Evolutionary conservation across 2,113 vertebrate species (phyloP), one percentile per base, ranked within the genome.

Genomic region (Carlito syrichta): DNA sequence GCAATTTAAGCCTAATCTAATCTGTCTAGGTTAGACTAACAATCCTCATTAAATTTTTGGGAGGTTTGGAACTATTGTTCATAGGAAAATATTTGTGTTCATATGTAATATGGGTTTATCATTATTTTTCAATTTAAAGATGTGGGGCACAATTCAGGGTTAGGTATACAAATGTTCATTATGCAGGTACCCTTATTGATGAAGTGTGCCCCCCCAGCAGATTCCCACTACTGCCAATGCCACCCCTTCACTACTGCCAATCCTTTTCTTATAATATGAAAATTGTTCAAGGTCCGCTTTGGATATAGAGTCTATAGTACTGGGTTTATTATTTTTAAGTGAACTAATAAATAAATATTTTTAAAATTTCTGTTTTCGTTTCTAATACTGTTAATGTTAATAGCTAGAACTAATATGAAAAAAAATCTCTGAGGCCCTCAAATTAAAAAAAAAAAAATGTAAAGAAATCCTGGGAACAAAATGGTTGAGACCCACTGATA

Each of bases 291-390:
- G n/a, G n/a, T n/a, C n/a, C n/a, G n/a, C n/a, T n/a, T n/a, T n/a
- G n/a, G n/a, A n/a, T n/a, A n/a, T n/a, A n/a, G n/a, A n/a, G n/a
- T n/a, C n/a, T n/a, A n/a, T n/a, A n/a, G n/a, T n/a, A n/a, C n/a
- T n/a, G n/a, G n/a, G n/a, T n/a, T n/a, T n/a, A n/a, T n/a, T n/a
- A 66, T 43, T 78, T 63, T 89, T 66, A 62, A 89, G 63, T 81
- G n/a, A 74, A 90, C n/a, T 50, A 81, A 76, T 54, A 68, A 30
- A 14, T 52, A 60, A 27, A 17, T 14, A 20, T 35, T 54, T 82
- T 79, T 7, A 9, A 17, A 9, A 92, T 73, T 48, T 92, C 17
- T 62, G 38, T 79, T 84, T 83, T n/a, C 43, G 79, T 56, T 83
- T 88, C 74, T 74, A 76, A 69, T 25, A n/a, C 43, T 52, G 0